Evolutionary conservation across 2,888 invertebrate genomes (phyloP), one percentile per base, ranked within the genome.

Genomic region (Drosophila aldrichi): DNA sequence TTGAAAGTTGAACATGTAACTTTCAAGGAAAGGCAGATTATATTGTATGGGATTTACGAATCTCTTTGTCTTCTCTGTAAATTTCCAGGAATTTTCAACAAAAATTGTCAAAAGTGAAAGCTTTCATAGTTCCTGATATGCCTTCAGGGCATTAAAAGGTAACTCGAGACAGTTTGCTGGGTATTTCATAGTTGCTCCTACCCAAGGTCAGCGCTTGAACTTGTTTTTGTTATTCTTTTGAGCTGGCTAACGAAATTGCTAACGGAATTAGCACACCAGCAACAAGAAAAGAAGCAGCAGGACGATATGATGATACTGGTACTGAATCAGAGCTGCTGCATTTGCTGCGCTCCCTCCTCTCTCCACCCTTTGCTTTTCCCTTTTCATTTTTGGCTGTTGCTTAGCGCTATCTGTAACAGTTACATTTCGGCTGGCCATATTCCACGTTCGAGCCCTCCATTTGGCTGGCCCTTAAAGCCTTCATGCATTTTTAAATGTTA

Each of bases 401-500:
- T 29, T 20, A 43, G 49, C 44, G 68, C 68, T 77, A 77, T 84
- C 72, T 81, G 60, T 78, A 74, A 62, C 74, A 68, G 63, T 72
- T 74, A 66, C 68, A 72, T 77, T 75, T 74, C 67, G 44, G 54
- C 58, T 61, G 63, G 56, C 61, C 70, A 60, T 65, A 72, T 72
- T 68, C 66, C 61, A 43, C 58, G 56, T 60, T 62, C 46, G 38
- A 59, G 43, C 55, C 57, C 41, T 22, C 32, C 55, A 57, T 54
- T 59, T 60, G 16, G 57, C 41, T 55, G 55, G 52, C 22, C 69
- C 70, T 81, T 83, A 81, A 83, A 78, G 75, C 60, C 65, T 67
- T 82, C 85, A 82, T 83, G 81, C 81, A 83, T 83, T 81, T 83
- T 83, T 82, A 85, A 83, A 85, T 82, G 75, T 82, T 75, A 83